phyloP scores from a whole-genome alignment of 2,888 invertebrate species.

The Tetanocera ferruginea region DNA sequence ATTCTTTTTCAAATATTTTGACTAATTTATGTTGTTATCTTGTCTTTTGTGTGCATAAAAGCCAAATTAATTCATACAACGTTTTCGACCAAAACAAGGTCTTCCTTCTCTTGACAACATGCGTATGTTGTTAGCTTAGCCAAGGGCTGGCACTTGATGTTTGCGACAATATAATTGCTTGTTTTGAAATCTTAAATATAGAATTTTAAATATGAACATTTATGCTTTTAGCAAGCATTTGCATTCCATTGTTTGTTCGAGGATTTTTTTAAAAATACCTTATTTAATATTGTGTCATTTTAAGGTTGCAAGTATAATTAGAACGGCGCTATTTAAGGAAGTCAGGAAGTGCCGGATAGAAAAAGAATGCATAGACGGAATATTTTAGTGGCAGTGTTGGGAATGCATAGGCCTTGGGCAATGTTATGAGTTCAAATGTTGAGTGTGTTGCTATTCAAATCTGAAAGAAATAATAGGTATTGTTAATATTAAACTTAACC shows the following conservation, averaged over 20 bases:
- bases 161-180: background rate
- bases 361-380: background rate
- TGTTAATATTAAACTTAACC: background rate
- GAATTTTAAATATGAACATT: background rate
- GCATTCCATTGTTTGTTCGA: slow-evolving; percentile 1
- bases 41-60: background rate
- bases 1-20: background rate
- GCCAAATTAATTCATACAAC: background rate
- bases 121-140: slow-evolving; percentile 17
- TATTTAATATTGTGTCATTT: slow-evolving; percentile 1
- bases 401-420: background rate
- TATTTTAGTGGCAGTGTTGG: background rate
- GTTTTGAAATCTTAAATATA: slow-evolving; percentile 10
- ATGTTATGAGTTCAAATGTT: background rate
- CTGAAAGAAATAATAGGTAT: background rate
- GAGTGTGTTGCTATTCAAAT: background rate
- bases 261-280: background rate
- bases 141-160: slow-evolving; percentile 18
- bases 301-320: background rate
- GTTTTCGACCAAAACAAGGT: slow-evolving; percentile 8
- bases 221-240: background rate
- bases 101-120: background rate
- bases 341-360: background rate
- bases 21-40: slow-evolving; percentile 18
- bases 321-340: background rate